Evolutionary conservation across 2,888 invertebrate genomes (phyloP).

Genomic region (Nysson spinosus): DNA sequence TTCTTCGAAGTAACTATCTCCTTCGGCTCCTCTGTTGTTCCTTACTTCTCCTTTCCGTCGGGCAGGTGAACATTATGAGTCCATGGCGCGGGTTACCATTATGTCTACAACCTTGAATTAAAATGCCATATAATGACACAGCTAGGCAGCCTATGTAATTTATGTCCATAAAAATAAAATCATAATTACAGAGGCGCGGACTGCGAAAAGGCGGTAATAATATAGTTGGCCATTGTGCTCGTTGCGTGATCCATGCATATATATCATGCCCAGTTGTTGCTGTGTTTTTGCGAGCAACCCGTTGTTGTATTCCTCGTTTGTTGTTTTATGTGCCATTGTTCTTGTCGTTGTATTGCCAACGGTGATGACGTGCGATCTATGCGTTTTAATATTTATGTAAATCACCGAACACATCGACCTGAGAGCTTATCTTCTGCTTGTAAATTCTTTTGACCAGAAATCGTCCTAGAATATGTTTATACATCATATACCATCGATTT

Average conservation of each 20-base stretch:
- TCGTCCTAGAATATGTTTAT: no score
- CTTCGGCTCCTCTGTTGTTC: constrained; percentile 3
- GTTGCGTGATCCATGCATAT: constrained; percentile 57
- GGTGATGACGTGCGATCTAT: constrained; percentile 22
- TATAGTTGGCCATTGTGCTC: constrained; percentile 62
- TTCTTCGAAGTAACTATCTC: constrained; percentile 5
- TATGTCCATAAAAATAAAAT: constrained; percentile 77
- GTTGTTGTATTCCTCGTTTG: no score
- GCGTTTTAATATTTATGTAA: no score
- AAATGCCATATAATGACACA: constrained; percentile 77
- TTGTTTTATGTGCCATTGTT: constrained; percentile 37
- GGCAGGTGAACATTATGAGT: constrained; percentile 66
- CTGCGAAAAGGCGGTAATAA: constrained; percentile 76
- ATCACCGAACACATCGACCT: no score
- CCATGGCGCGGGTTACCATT: constrained; percentile 70
- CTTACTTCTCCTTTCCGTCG: constrained; percentile 13
- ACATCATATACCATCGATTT: no score
- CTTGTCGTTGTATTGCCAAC: constrained; percentile 31
- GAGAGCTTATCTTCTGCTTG: no score
- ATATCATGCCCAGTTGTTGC: constrained; percentile 45
- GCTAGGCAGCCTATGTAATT: constrained; percentile 74
- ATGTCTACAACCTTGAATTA: constrained; percentile 76
- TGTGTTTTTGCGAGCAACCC: constrained; percentile 20
- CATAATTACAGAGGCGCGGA: constrained; percentile 75
- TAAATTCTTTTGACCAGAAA: no score